Evolutionary conservation across 1,140 invertebrate genomes (phyloP), one percentile per base, ranked within the genome.

Genomic region (Pissodes strobi): DNA sequence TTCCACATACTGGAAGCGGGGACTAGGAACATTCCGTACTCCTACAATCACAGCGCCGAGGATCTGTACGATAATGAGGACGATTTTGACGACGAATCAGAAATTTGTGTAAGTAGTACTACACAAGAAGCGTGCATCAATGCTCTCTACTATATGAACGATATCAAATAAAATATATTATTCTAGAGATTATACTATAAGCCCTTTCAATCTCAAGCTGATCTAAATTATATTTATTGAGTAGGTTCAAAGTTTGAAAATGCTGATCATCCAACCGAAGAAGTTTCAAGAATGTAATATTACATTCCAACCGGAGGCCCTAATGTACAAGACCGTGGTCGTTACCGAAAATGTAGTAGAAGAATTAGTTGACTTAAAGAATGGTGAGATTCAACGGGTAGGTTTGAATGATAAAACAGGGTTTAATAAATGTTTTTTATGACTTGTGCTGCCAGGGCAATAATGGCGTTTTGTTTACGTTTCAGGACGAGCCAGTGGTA

Each of bases 191-290:
- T n/a, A n/a, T n/a, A n/a, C n/a, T n/a, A n/a, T n/a, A n/a, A n/a
- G n/a, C n/a, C n/a, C n/a, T n/a, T n/a, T n/a, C n/a, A n/a, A n/a
- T n/a, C n/a, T n/a, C n/a, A n/a, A n/a, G 25, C 3, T 27, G 3
- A 22, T 46, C 4, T 21, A 1, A 19, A 9, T n/a, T n/a, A 46
- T 22, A 46, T 25, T 25, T 46, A 18, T 21, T 22, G 1, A 19
- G 48, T 57, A 64, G 63, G 46, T 65, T 6, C 22, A 27, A 30
- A 52, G 13, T 37, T 46, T 95, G 17, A 85, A 86, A 43, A 86
- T 96, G 81, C 92, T 90, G 79, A 83, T 94, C 41, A 88, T 96
- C 41, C 92, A 95, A 76, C 91, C 92, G 2, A 95, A 93, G 75
- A 90, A 91, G 17, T 78, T 95, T 39, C 25, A 95, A 78, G 90